A percentile compares a stretch with the other conserved stretches of the same genome.
Conservation (phyloP, 2,797 vertebrate genomes). For the Sternotherus odoratus region DNA sequence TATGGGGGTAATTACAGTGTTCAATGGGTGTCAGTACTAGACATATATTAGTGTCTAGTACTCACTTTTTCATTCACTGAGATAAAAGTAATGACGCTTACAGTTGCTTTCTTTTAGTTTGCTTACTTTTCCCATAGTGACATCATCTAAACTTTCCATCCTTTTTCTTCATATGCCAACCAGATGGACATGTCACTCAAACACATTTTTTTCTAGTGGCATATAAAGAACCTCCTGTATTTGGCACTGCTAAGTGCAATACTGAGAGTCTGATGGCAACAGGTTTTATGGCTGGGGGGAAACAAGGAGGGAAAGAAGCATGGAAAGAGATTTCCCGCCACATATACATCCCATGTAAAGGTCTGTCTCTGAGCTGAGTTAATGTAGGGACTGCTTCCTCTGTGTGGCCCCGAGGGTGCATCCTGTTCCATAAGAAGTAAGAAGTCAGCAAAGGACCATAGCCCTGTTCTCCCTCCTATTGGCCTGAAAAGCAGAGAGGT, state of each 20-base stretch:
- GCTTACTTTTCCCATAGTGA: neutral
- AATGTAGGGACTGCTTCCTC: neutral
- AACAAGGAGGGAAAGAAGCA: neutral
- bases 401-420: neutral
- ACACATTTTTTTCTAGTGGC: neutral
- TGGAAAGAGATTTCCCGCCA: neutral
- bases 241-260: neutral
- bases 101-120: conserved; percentile 18
- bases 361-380: neutral
- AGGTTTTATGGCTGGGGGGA: neutral
- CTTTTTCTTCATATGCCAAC: conserved; percentile 46
- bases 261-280: neutral
- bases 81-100: conserved; percentile 20
- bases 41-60: conserved; percentile 39
- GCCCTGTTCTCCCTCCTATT: neutral
- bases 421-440: neutral
- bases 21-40: conserved; percentile 36
- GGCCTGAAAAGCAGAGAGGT: neutral
- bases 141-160: neutral
- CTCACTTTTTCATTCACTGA: conserved; percentile 31
- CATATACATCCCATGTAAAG: neutral
- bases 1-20: conserved; percentile 36
- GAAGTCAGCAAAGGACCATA: neutral
- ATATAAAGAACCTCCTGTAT: neutral
- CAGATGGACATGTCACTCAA: conserved; percentile 39